phyloP scores from a whole-genome alignment of 2,888 invertebrate species.

The Drosophila kanekoi region DNA sequence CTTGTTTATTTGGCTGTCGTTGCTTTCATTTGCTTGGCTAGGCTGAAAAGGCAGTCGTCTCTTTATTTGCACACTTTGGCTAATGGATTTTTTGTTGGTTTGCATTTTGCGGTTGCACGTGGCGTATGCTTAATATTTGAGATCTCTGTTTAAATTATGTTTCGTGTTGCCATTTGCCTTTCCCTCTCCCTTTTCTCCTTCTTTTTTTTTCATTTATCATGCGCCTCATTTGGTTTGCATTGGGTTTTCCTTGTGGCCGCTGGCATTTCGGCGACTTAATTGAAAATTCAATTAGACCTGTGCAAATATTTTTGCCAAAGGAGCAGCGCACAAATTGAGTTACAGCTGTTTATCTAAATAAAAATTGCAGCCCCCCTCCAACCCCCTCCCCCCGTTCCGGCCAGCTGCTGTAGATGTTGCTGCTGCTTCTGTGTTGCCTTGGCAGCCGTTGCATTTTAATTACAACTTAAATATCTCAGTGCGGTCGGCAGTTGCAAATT shows the following conservation, averaged over 20 bases:
- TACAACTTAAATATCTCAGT: constrained; percentile 78
- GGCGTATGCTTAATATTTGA: constrained; percentile 77
- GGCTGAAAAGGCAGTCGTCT: constrained; percentile 49
- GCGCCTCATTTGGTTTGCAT: constrained; percentile 67
- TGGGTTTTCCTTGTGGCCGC: constrained; percentile 25
- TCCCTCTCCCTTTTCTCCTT: background rate
- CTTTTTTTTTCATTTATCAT: constrained; percentile 1
- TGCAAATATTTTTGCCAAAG: constrained; percentile 72
- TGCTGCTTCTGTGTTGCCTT: constrained; percentile 22
- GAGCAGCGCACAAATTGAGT: constrained; percentile 64
- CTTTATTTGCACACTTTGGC: constrained; percentile 76
- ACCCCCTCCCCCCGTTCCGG: constrained; percentile 1
- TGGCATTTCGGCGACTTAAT: constrained; percentile 70
- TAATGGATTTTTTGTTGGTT: constrained; percentile 75
- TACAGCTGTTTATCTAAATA: constrained; percentile 78
- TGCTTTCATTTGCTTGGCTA: constrained; percentile 69
- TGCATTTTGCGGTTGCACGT: constrained; percentile 62
- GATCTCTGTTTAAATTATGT: constrained; percentile 53
- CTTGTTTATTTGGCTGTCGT: constrained; percentile 76
- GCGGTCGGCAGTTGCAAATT: constrained; percentile 67
- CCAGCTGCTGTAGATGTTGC: constrained; percentile 6
- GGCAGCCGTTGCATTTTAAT: constrained; percentile 73
- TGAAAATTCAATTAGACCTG: constrained; percentile 81
- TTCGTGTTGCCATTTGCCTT: constrained; percentile 29
- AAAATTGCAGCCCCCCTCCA: constrained; percentile 60